A percentile compares a stretch with the other conserved stretches of the same genome.
Conservation (phyloP, 2,888 invertebrate genomes). For the Polyommatus iphigenia region DNA sequence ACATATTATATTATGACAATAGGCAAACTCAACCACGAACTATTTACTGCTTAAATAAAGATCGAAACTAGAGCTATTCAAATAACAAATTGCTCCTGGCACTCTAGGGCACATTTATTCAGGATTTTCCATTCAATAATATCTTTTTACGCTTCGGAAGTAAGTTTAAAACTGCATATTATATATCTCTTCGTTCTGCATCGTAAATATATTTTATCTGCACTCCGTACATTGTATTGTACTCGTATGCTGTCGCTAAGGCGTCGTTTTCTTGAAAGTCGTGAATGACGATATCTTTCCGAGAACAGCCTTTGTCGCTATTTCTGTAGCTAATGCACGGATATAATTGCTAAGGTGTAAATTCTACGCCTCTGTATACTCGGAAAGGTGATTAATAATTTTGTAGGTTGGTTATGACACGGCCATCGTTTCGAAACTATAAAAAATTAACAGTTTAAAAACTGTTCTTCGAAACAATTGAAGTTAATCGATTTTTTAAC, state of each 20-base stretch:
- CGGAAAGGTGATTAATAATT: slow-evolving; percentile 44
- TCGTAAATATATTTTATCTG: slow-evolving; percentile 12
- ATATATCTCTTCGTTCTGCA: not conserved
- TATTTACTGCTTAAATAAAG: not conserved
- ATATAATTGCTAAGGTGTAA: slow-evolving; percentile 40
- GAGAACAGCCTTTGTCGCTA: slow-evolving; percentile 48
- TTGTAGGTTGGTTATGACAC: slow-evolving; percentile 34
- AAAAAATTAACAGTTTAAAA: slow-evolving; percentile 1
- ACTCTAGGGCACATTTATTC: not conserved
- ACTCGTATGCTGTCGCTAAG: slow-evolving; percentile 48
- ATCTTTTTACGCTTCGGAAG: not conserved
- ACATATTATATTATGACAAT: no score
- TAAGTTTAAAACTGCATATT: not conserved
- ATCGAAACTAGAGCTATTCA: not conserved
- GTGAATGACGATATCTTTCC: slow-evolving; percentile 51
- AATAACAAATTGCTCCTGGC: no score
- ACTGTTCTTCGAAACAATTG: slow-evolving; percentile 7
- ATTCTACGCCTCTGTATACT: slow-evolving; percentile 41
- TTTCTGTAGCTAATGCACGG: slow-evolving; percentile 34
- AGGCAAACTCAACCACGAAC: not conserved
- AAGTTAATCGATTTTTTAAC: not conserved
- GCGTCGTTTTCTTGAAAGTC: slow-evolving; percentile 49
- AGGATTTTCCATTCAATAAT: not conserved
- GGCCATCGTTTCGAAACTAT: slow-evolving; percentile 8
- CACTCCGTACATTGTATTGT: slow-evolving; percentile 39